phyloP scores from a whole-genome alignment of 2,888 invertebrate species.

The Agonopterix arenella region DNA sequence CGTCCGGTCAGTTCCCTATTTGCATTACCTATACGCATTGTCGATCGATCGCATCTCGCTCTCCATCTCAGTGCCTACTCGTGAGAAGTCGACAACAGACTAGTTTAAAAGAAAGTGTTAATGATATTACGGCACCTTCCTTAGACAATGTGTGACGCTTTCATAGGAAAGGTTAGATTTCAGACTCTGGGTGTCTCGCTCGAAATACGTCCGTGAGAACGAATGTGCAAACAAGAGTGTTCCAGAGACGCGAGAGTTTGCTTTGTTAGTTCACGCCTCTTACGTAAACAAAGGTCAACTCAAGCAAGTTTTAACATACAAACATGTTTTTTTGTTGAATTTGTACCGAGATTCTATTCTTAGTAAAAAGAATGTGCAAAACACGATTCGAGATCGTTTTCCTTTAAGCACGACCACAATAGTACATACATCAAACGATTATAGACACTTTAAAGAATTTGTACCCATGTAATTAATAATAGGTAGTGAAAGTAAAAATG shows the following conservation, averaged over 20 bases:
- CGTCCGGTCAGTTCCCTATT: constrained; percentile 19
- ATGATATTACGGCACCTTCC: constrained; percentile 16
- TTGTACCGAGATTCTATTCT: background rate
- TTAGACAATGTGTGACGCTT: constrained; percentile 40
- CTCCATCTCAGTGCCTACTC: constrained; percentile 25
- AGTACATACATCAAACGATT: background rate
- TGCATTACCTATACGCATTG: constrained; percentile 19
- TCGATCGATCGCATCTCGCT: constrained; percentile 28
- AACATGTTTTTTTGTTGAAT: constrained; percentile 1
- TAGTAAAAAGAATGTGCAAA: constrained; percentile 2
- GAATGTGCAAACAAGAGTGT: constrained; percentile 41
- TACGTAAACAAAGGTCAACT: constrained; percentile 57
- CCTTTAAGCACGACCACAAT: background rate
- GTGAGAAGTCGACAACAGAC: constrained; percentile 18
- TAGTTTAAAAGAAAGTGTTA: constrained; percentile 33
- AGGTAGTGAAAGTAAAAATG: constrained; percentile 39
- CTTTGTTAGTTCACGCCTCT: constrained; percentile 50
- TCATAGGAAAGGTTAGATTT: constrained; percentile 44
- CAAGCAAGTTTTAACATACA: constrained; percentile 10
- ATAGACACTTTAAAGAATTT: background rate
- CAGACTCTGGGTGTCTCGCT: constrained; percentile 14
- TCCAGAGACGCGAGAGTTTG: constrained; percentile 36
- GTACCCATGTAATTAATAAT: constrained; percentile 8
- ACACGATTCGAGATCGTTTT: background rate
- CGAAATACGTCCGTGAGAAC: constrained; percentile 56